A percentile compares a stretch with the other conserved stretches of the same genome.
Conservation (phyloP, 2,113 vertebrate genomes). For the Clarias magur region DNA sequence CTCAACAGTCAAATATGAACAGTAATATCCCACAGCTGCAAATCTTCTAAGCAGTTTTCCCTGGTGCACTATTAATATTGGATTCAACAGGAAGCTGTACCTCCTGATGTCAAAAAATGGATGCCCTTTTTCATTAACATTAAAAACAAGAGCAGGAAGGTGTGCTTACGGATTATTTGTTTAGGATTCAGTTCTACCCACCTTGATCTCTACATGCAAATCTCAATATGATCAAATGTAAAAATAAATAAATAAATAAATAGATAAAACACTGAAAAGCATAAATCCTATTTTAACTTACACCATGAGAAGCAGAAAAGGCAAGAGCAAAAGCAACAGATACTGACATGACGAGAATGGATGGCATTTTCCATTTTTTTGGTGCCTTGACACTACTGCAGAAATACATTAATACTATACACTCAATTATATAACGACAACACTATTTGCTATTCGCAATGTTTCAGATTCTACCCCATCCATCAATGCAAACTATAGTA, state of each 20-base stretch:
- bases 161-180: neutral
- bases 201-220: neutral
- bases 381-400: neutral
- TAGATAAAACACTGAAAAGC: neutral
- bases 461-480: neutral
- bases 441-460: neutral
- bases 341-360: slow-evolving; percentile 16
- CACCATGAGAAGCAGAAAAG: neutral
- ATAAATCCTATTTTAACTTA: slow-evolving; percentile 3
- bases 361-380: slow-evolving; percentile 2
- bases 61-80: slow-evolving; percentile 7
- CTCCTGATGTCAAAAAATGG: slow-evolving; percentile 38
- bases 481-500: neutral
- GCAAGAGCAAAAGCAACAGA: neutral
- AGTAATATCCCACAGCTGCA: neutral
- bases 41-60: neutral
- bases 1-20: neutral
- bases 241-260: too few species aligned
- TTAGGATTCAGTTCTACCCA: neutral
- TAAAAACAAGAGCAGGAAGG: neutral
- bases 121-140: neutral
- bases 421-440: neutral
- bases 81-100: neutral
- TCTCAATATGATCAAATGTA: neutral
- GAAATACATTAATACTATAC: neutral